A percentile compares a stretch with the other conserved stretches of the same genome.
Evolutionary conservation across 1,140 invertebrate species (phyloP).

Genomic region (Leptestheria dahalacensis): DNA sequence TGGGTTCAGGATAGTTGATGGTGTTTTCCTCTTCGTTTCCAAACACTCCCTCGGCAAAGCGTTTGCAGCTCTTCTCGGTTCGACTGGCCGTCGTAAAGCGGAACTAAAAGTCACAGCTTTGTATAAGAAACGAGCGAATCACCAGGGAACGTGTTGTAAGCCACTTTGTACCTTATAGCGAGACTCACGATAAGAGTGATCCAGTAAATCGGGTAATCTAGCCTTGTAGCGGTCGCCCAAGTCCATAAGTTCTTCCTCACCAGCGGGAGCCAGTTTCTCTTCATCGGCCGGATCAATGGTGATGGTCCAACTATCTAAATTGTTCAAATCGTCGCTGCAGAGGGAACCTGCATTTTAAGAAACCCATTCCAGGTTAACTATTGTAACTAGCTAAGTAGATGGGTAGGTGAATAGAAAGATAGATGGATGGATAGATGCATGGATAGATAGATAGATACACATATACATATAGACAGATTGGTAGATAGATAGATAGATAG

Average conservation of each 20-base stretch:
- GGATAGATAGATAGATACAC: no score
- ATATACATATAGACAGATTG: no score
- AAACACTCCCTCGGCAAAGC: slow-evolving; percentile 30
- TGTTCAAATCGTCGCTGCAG: slow-evolving; percentile 26
- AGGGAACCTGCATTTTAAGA: slow-evolving; percentile 20
- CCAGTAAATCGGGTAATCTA: slow-evolving; percentile 42
- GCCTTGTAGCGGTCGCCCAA: slow-evolving; percentile 46
- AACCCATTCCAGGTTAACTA: no score
- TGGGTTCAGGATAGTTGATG: slow-evolving; percentile 12
- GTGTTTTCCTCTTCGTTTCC: slow-evolving; percentile 21
- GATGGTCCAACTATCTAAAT: slow-evolving; percentile 37
- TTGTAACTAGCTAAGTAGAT: no score
- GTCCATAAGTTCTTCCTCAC: slow-evolving; percentile 45
- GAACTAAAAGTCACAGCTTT: slow-evolving; percentile 23
- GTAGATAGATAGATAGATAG: no score
- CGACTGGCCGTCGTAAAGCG: slow-evolving; percentile 24
- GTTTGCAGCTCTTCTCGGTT: slow-evolving; percentile 24
- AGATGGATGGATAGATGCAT: no score
- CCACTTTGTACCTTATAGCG: slow-evolving; percentile 36
- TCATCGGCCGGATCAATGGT: slow-evolving; percentile 26
- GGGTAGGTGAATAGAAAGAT: no score
- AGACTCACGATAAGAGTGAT: slow-evolving; percentile 36
- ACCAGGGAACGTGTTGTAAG: neutral
- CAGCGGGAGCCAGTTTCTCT: slow-evolving; percentile 42
- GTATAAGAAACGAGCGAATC: neutral